phyloP scores from a whole-genome alignment of 2,113 vertebrate genomes.

The Chloebia gouldiae region DNA sequence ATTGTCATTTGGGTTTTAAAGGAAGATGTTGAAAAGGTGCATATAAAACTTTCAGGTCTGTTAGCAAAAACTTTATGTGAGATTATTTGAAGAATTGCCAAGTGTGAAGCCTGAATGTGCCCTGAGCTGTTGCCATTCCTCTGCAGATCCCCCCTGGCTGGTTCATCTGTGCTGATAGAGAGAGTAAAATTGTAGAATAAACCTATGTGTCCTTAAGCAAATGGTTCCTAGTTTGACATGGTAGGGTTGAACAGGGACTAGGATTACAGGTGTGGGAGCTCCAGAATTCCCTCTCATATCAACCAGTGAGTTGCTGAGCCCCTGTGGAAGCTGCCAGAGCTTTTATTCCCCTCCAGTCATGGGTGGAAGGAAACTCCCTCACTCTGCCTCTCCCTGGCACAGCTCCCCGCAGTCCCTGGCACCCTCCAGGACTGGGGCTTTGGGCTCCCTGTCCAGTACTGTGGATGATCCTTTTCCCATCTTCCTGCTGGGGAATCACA shows the following conservation, averaged over 20 bases:
- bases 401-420: background rate
- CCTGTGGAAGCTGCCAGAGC: background rate
- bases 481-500: background rate
- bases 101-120: background rate
- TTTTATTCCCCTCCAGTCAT: background rate
- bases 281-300: background rate
- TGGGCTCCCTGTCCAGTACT: accelerated
- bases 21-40: background rate
- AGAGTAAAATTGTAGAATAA: background rate
- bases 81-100: background rate
- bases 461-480: background rate
- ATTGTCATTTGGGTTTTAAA: background rate
- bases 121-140: background rate
- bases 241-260: background rate
- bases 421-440: accelerated
- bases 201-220: background rate
- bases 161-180: background rate
- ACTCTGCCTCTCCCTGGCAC: background rate
- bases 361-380: background rate
- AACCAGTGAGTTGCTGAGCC: background rate
- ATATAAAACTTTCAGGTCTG: background rate
- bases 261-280: background rate
- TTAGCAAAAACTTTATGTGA: background rate
- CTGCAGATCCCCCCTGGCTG: background rate
- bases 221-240: background rate